phyloP scores from a whole-genome alignment of 1,140 invertebrate genomes.

The Hesperophylax magnus region DNA sequence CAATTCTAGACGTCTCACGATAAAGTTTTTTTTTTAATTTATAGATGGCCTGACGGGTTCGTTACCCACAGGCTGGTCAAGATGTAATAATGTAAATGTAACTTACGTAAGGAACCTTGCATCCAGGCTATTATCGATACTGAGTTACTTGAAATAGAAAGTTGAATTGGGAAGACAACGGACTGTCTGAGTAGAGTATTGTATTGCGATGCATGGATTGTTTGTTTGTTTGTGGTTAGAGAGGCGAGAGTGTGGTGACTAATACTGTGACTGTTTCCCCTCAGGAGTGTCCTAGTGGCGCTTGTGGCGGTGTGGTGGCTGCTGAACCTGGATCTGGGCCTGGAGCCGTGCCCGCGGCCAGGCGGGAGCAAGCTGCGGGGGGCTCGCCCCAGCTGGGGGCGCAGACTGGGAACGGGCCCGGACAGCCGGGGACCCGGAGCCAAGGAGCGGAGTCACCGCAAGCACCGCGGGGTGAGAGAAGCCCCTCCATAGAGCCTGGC shows the following conservation, averaged over 20 bases:
- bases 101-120: too few relatives aligned
- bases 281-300: conserved; percentile 50
- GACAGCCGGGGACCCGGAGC: conserved; percentile 51
- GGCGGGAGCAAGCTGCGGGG: conserved; percentile 32
- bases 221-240: too few relatives aligned
- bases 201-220: too few relatives aligned
- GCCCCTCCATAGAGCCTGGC: conserved; percentile 65
- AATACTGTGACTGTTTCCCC: conserved; percentile 11
- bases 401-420: conserved; percentile 47
- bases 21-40: too few relatives aligned
- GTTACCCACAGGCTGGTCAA: too few relatives aligned
- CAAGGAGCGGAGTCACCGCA: conserved; percentile 60
- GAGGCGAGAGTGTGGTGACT: not conserved
- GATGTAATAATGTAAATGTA: too few relatives aligned
- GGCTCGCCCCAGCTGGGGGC: not conserved
- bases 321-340: conserved; percentile 63
- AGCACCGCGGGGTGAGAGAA: conserved; percentile 68
- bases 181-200: too few relatives aligned
- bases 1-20: not conserved
- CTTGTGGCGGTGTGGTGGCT: conserved; percentile 50
- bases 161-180: too few relatives aligned
- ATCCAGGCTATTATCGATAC: too few relatives aligned
- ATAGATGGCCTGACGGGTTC: too few relatives aligned
- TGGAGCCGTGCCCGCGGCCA: conserved; percentile 56
- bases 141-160: too few relatives aligned